Evolutionary conservation across 23 tunicate genomes (phyloP).

Genomic region (Ascidia mentula): DNA sequence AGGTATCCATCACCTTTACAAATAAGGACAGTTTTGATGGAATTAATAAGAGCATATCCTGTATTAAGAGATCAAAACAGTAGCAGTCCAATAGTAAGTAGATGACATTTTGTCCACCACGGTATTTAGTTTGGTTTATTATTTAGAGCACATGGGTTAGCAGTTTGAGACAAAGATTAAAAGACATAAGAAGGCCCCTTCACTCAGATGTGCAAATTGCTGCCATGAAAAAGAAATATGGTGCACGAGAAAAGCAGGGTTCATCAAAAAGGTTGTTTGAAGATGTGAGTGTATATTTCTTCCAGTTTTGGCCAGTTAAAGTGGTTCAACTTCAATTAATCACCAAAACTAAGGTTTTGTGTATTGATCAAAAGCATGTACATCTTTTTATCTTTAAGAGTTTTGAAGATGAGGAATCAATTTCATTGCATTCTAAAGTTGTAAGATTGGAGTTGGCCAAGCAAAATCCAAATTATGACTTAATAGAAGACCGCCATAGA

Average conservation of each 20-base stretch:
- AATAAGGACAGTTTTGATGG: neutral
- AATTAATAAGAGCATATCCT: neutral
- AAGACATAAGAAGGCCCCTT: neutral
- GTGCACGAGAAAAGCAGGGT: neutral
- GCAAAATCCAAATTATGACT: neutral
- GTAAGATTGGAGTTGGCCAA: neutral
- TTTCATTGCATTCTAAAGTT: neutral
- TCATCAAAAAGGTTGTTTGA: conserved; percentile 4
- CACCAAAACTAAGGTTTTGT: conserved; percentile 9
- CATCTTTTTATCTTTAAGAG: neutral
- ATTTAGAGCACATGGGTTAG: conserved; percentile 1
- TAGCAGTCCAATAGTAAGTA: conserved; percentile 12
- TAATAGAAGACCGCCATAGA: conserved; percentile 4
- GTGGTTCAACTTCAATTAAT: neutral
- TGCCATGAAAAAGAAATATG: neutral
- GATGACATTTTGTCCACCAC: neutral
- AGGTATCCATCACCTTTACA: neutral
- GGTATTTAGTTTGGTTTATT: neutral
- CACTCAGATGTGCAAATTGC: neutral
- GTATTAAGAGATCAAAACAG: neutral
- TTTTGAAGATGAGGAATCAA: conserved; percentile 1
- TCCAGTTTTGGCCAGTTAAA: neutral
- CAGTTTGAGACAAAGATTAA: conserved; percentile 1
- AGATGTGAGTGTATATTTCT: neutral
- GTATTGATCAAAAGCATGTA: neutral